Conservation (phyloP, 2,797 vertebrate genomes). For the Merluccius polli region DNA sequence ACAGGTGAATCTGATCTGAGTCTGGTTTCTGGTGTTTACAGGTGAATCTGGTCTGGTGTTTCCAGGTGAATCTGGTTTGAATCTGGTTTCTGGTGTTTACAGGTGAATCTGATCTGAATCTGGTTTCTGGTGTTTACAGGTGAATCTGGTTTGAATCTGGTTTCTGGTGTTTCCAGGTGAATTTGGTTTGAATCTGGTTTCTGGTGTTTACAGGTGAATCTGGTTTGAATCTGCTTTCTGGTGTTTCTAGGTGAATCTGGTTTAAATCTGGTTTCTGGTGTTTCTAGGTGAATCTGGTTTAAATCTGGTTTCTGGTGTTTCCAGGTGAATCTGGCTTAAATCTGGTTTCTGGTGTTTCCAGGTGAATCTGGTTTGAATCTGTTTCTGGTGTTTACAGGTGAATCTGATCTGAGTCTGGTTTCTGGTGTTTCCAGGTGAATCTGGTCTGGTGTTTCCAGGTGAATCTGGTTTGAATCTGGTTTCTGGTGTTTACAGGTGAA, state of each 20-base stretch:
- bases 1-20: constrained; percentile 55
- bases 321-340: constrained; percentile 71
- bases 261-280: not conserved
- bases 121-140: not conserved
- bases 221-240: not conserved
- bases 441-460: too few relatives aligned
- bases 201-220: constrained; percentile 45
- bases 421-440: not conserved
- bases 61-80: not conserved
- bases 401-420: too few relatives aligned
- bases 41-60: too few relatives aligned
- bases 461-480: constrained; percentile 7
- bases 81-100: too few relatives aligned
- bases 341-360: constrained; percentile 10
- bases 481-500: not conserved
- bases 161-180: not conserved
- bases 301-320: not conserved
- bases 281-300: constrained; percentile 45
- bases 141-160: not conserved
- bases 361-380: constrained; percentile 41
- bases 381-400: constrained; percentile 33
- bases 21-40: not conserved
- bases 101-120: not conserved
- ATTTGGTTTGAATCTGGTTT: not conserved
- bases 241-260: not conserved